Evolutionary conservation across 2,797 vertebrate genomes (phyloP).

Genomic region (Lutjanus argentimaculatus): DNA sequence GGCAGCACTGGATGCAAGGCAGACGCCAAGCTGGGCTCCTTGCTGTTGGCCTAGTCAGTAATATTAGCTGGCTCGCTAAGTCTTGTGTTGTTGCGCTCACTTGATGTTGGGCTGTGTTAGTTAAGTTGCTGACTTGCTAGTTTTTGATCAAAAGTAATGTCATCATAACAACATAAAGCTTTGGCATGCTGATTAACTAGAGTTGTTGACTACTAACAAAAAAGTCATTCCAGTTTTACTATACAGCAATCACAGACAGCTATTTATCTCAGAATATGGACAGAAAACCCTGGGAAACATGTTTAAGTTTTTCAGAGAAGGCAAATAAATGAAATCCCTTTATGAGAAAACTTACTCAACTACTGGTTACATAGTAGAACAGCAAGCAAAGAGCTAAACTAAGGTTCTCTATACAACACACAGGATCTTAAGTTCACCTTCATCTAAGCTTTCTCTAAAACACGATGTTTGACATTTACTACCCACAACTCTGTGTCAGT

Average conservation of each 20-base stretch:
- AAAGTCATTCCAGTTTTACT: background rate
- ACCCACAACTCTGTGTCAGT: background rate
- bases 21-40: too few species aligned
- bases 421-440: background rate
- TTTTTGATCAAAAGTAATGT: too few species aligned
- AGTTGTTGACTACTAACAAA: background rate
- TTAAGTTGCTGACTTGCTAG: too few species aligned
- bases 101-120: too few species aligned
- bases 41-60: too few species aligned
- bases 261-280: background rate
- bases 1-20: too few species aligned
- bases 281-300: background rate
- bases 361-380: background rate
- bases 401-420: too few species aligned
- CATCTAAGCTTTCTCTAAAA: background rate
- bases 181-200: background rate
- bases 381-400: background rate
- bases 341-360: background rate
- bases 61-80: too few species aligned
- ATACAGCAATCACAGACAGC: background rate
- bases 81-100: too few species aligned
- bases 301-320: background rate
- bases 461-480: background rate
- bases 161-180: background rate
- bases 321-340: background rate